phyloP scores from a whole-genome alignment of 2,113 vertebrate species.

The Spheniscus mendiculus region DNA sequence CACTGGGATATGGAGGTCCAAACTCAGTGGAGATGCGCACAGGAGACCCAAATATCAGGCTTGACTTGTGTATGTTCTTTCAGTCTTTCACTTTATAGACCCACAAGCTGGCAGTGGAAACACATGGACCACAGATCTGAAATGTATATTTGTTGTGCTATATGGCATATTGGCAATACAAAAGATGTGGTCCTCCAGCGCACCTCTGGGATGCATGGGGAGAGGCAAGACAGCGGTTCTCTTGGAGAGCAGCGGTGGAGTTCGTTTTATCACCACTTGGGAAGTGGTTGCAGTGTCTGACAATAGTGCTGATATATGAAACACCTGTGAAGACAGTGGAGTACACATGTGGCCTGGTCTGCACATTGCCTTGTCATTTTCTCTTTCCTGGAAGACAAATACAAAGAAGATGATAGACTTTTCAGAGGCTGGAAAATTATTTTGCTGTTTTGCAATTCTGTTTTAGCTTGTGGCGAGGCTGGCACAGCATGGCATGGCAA shows the following conservation, averaged over 20 bases:
- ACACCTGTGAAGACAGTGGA: neutral
- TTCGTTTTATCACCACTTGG: neutral
- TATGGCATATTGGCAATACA: neutral
- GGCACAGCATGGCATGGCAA: rapidly evolving
- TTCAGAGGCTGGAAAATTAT: neutral
- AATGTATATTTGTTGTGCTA: neutral
- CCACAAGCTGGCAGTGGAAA: neutral
- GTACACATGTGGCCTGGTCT: neutral
- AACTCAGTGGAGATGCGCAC: neutral
- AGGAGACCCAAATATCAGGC: neutral
- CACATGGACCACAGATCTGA: rapidly evolving
- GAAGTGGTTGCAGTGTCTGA: neutral
- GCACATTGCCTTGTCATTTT: neutral
- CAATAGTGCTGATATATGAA: neutral
- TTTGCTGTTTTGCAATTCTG: neutral
- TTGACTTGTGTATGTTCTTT: neutral
- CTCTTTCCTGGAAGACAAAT: slow-evolving; percentile 21
- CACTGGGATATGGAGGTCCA: neutral
- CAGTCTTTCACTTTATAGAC: neutral
- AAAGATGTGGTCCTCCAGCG: neutral
- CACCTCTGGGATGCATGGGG: neutral
- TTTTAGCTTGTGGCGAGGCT: neutral
- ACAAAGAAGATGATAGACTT: neutral
- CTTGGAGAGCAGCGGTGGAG: neutral
- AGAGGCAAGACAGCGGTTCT: neutral